phyloP scores from a whole-genome alignment of 2,797 vertebrate species.

The Odontamblyopus rebecca region DNA sequence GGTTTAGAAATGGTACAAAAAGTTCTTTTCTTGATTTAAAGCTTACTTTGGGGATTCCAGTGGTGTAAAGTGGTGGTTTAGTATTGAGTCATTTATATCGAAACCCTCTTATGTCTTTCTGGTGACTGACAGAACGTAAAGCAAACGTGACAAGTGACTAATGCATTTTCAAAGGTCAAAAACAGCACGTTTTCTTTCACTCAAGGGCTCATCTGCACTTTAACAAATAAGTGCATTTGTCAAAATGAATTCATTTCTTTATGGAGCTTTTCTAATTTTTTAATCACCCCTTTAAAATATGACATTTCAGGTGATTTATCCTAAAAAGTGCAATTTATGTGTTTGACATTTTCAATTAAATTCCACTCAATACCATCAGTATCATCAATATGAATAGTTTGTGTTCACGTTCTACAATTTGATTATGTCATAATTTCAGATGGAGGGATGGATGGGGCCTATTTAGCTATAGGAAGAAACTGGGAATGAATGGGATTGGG shows the following conservation, averaged over 20 bases:
- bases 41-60: too few relatives aligned
- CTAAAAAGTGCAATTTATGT: too few relatives aligned
- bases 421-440: too few relatives aligned
- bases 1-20: too few relatives aligned
- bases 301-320: not conserved
- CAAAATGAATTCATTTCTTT: not conserved
- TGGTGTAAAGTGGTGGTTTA: not conserved
- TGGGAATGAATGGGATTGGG: too few relatives aligned
- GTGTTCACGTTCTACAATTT: too few relatives aligned
- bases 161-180: conserved; percentile 11
- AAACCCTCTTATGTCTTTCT: not conserved
- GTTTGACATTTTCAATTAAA: too few relatives aligned
- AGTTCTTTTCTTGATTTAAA: too few relatives aligned
- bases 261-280: not conserved
- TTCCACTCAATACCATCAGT: too few relatives aligned
- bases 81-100: not conserved
- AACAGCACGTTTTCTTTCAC: not conserved
- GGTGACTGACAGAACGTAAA: not conserved
- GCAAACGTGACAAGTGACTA: not conserved
- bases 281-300: not conserved
- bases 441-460: too few relatives aligned
- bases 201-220: conserved; percentile 6
- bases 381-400: too few relatives aligned
- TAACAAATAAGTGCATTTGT: conserved; percentile 1
- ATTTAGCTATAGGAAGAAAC: too few relatives aligned